Percentiles rank a stretch among this genome's conserved stretches.
Conservation (phyloP, 2,797 vertebrate genomes). For the Ptychobarbus kaznakovi region DNA sequence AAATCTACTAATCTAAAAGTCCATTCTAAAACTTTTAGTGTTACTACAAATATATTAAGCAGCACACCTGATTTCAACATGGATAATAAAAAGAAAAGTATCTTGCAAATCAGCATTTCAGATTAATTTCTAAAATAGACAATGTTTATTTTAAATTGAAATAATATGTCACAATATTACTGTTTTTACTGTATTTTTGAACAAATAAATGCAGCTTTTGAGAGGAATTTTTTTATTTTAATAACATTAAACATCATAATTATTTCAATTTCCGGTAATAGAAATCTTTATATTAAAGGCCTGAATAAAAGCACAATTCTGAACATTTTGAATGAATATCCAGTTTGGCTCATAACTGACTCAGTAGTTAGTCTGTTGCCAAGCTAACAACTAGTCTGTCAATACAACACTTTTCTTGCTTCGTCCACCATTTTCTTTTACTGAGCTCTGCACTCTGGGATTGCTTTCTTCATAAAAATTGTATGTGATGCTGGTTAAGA, state of each 20-base stretch:
- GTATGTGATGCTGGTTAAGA: neutral
- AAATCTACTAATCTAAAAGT: neutral
- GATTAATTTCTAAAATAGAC: neutral
- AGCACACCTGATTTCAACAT: constrained; percentile 1
- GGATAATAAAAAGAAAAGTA: neutral
- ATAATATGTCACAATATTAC: neutral
- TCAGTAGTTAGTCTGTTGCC: neutral
- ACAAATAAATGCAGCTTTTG: neutral
- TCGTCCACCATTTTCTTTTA: neutral
- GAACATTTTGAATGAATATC: neutral
- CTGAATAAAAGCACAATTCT: neutral
- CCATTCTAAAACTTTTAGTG: neutral
- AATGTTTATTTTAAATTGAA: neutral
- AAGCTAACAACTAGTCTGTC: neutral
- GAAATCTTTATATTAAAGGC: neutral
- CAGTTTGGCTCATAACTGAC: neutral
- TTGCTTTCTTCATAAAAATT: neutral
- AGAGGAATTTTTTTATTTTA: neutral
- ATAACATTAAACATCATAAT: neutral
- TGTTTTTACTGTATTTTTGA: neutral
- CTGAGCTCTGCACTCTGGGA: neutral
- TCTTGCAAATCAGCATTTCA: neutral
- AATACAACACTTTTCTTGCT: neutral
- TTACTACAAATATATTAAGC: neutral
- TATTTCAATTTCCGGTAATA: neutral